Base-by-base conservation (phyloP, 2,797 vertebrate genomes). In the Yasuhikotakia modesta region DNA sequence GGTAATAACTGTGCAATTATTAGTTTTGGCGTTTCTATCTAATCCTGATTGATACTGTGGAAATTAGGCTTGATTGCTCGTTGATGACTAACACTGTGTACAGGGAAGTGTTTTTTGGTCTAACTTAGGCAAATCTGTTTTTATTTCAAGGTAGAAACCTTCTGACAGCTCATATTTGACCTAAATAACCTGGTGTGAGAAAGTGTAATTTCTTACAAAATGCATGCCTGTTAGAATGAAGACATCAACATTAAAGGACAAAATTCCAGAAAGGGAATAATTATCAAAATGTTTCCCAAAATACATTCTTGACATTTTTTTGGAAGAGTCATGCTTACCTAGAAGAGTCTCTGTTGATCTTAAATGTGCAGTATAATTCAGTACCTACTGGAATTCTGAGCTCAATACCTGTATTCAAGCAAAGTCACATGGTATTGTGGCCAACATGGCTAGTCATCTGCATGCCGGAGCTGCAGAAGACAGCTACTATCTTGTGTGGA, bases 371-470 rank as follows among this genome's bases (percentile, higher is more conserved):
- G 85, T 85, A 87, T 87, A 88, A 86, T 90, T 88, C 83, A 85
- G 85, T 86, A 87, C 86, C 87, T 86, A 83, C 89, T 89, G 89
- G 89, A 91, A 90, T 91, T 82, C 86, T 79, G 86, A 82, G 79
- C 89, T 93, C 89, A 93, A 92, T 92, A 91, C 90, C 81, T 89
- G 87, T 92, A 93, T 93, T 93, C 90, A 94, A 87, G 79, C 14
- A 67, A 86, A 76, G 35, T 73, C 76, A 73, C 64, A 65, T 69
- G 72, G 19, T 74, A 71, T 75, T 60, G 84, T 80, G 73, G 87
- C 89, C 87, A 84, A 87, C 86, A 86, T 53, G 87, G 89, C 90
- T 91, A 90, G 88, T 84, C 89, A 90, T 89, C 88, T 90, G 88
- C 89, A 90, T 55, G 53, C 19, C 2, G 52, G n/a, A 53, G 52